A percentile compares a stretch with the other conserved stretches of the same genome.
Evolutionary conservation across 2,113 vertebrate species (phyloP).

Genomic region (Lagopus leucura): DNA sequence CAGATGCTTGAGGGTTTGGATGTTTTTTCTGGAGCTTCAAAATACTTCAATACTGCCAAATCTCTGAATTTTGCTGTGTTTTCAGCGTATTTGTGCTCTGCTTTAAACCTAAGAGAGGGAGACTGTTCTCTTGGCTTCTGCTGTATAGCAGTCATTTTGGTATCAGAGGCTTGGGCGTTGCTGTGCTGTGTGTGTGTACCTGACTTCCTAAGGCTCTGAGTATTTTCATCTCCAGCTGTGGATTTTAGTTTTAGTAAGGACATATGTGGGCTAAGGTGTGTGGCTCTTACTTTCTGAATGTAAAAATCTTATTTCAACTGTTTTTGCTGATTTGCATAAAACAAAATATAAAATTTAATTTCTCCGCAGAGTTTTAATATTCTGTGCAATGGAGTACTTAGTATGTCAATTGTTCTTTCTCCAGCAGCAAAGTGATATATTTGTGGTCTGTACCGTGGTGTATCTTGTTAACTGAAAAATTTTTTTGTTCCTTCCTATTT

Average conservation of each 20-base stretch:
- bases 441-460: not conserved
- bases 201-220: not conserved
- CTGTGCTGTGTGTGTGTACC: not conserved
- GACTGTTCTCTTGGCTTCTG: not conserved
- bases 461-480: not conserved
- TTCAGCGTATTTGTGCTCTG: not conserved
- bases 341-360: not conserved
- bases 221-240: not conserved
- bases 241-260: not conserved
- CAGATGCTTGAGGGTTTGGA: not conserved
- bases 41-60: not conserved
- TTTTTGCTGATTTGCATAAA: not conserved
- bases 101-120: not conserved
- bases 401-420: not conserved
- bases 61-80: not conserved
- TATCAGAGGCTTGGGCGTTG: not conserved
- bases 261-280: not conserved
- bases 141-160: not conserved
- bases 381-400: not conserved
- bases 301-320: not conserved
- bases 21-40: not conserved
- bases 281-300: not conserved
- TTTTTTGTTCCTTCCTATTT: slow-evolving; percentile 5
- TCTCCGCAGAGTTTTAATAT: not conserved
- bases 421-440: not conserved